A percentile compares a stretch with the other conserved stretches of the same genome.
Conservation (phyloP, 37 sponge, comb jelly and placozoan species). For the Beroe forskalii region DNA sequence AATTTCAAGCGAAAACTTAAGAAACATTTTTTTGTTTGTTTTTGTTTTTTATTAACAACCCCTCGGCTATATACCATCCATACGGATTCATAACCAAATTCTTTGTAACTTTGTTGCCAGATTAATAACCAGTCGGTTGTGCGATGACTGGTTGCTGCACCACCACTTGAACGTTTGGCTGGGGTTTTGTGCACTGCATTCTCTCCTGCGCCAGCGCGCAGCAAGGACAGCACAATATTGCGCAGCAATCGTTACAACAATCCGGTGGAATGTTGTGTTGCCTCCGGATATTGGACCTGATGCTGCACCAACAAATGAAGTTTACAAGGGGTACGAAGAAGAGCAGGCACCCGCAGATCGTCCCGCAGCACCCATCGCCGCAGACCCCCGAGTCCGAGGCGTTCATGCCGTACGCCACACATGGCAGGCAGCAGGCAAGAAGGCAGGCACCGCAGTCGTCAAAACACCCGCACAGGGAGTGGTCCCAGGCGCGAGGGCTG, state of each 20-base stretch:
- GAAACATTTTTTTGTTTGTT: too few species aligned
- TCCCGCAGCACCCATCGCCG: background rate
- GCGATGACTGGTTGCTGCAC: background rate
- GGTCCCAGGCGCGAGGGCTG: background rate
- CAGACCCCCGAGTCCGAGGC: background rate
- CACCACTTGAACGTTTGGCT: background rate
- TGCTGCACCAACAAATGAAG: background rate
- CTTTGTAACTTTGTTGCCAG: too few species aligned
- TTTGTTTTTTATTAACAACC: too few species aligned
- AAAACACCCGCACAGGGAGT: background rate
- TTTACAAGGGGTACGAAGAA: slow-evolving; percentile 16
- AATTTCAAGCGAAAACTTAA: too few species aligned
- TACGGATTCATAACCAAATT: too few species aligned
- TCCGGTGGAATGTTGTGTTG: background rate
- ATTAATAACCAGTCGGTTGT: too few species aligned
- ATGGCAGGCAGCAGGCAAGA: background rate
- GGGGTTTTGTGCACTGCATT: background rate
- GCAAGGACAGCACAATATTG: background rate
- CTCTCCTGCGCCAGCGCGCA: background rate
- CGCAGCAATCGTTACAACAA: background rate
- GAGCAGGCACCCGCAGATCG: background rate
- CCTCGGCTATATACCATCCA: too few species aligned
- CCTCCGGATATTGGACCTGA: background rate
- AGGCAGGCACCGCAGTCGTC: slow-evolving; percentile 1
- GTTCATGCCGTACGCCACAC: slow-evolving; percentile 5